Evolutionary conservation across 2,888 invertebrate species (phyloP).

Genomic region (Pseudococcus longispinus): DNA sequence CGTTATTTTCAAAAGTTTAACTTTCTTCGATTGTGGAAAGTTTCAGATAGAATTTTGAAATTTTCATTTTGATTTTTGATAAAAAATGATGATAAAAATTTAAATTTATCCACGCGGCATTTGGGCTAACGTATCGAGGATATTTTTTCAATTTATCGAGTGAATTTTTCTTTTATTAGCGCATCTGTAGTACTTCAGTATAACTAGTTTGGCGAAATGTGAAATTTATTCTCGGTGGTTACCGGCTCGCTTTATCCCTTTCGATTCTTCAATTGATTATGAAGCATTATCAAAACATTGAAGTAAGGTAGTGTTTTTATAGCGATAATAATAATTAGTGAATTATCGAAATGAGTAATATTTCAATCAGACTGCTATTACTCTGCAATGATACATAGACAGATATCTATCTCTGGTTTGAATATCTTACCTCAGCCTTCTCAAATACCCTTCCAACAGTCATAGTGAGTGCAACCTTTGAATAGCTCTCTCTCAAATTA

Average conservation of each 20-base stretch:
- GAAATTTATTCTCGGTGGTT: background rate
- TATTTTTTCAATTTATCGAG: background rate
- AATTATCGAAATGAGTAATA: background rate
- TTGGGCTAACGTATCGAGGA: background rate
- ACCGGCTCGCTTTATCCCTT: background rate
- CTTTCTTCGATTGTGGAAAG: background rate
- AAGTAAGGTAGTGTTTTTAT: background rate
- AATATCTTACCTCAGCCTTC: background rate
- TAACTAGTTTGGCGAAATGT: background rate
- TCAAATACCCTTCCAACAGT: background rate
- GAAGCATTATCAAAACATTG: background rate
- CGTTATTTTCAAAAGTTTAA: background rate
- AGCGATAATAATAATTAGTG: background rate
- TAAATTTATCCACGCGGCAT: conserved; percentile 23
- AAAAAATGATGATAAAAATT: conserved; percentile 17
- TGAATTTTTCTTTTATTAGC: background rate
- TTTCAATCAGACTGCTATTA: background rate
- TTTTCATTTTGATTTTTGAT: background rate
- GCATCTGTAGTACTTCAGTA: background rate
- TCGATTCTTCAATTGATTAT: background rate
- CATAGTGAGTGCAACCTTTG: background rate
- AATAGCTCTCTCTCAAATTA: background rate
- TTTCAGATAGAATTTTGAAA: background rate
- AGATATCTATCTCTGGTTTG: background rate
- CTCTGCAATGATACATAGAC: background rate